These are phyloP conservation scores for Phasia obesa DNA, from an alignment of 2,888 invertebrate species.

Conservation along the genomic window DNA sequence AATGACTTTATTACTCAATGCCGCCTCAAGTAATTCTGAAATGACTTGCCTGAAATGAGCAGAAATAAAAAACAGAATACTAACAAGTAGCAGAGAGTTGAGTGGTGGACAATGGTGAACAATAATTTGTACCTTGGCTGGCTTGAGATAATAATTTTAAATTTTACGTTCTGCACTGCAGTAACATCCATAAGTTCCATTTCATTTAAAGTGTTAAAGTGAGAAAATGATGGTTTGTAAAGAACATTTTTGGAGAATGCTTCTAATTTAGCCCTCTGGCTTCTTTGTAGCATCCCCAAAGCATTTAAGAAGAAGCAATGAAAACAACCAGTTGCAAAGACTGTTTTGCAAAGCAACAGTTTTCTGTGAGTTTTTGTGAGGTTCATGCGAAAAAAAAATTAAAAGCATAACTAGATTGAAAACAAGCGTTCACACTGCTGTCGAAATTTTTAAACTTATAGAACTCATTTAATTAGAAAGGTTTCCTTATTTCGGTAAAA, in stretches of 20 bases:
- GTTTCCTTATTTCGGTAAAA: too few relatives aligned
- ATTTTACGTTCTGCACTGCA: slow-evolving; percentile 18
- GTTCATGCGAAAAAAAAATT: neutral
- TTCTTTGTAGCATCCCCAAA: slow-evolving; percentile 42
- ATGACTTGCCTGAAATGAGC: slow-evolving; percentile 44
- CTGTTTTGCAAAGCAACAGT: slow-evolving; percentile 61
- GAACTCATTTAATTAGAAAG: too few relatives aligned
- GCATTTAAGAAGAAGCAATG: slow-evolving; percentile 38
- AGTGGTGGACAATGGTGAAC: slow-evolving; percentile 47
- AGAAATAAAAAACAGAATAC: slow-evolving; percentile 31
- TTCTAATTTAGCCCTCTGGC: slow-evolving; percentile 50
- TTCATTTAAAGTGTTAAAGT: slow-evolving; percentile 35
- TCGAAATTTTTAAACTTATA: neutral
- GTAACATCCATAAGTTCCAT: slow-evolving; percentile 11
- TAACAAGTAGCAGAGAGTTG: slow-evolving; percentile 1
- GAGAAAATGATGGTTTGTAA: slow-evolving; percentile 26
- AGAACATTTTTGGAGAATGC: neutral
- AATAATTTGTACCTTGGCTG: slow-evolving; percentile 77
- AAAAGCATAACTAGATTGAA: neutral
- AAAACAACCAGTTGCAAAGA: slow-evolving; percentile 30
- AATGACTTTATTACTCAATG: slow-evolving; percentile 55
- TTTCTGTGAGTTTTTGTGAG: slow-evolving; percentile 30
- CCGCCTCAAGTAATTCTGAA: slow-evolving; percentile 18
- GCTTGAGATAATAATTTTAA: slow-evolving; percentile 54
- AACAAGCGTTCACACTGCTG: slow-evolving; percentile 16